Conservation (phyloP, 1,140 invertebrate species). For the Microplitis mediator region DNA sequence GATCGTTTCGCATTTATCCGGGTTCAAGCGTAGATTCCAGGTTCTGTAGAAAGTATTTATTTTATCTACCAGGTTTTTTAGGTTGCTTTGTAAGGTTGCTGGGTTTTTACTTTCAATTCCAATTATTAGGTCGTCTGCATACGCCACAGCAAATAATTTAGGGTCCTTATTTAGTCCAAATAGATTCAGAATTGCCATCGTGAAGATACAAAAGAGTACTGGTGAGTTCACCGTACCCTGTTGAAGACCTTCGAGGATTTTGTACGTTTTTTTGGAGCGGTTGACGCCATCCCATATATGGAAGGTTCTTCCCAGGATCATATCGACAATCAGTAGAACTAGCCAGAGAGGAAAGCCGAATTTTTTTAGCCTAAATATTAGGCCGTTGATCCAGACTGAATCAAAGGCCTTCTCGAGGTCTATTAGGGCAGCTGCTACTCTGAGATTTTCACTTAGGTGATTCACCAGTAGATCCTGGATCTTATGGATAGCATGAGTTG, state of each 20-base stretch:
- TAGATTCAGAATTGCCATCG: conserved; percentile 3
- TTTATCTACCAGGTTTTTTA: conserved; percentile 22
- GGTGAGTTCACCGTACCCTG: conserved; percentile 25
- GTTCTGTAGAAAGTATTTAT: conserved; percentile 12
- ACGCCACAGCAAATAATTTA: conserved; percentile 3
- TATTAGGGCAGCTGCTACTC: neutral
- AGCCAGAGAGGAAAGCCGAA: conserved; percentile 21
- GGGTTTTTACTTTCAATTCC: neutral
- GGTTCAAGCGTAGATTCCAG: conserved; percentile 28
- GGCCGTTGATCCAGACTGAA: conserved; percentile 24
- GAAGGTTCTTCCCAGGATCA: conserved; percentile 17
- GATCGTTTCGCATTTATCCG: conserved; percentile 29
- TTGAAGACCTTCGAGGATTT: conserved; percentile 10
- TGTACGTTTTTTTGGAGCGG: neutral
- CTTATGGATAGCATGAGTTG: neutral
- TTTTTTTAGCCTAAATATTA: conserved; percentile 32
- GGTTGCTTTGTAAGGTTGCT: neutral
- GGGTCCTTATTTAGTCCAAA: conserved; percentile 1
- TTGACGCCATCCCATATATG: neutral
- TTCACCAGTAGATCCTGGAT: neutral
- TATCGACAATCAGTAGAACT: conserved; percentile 3
- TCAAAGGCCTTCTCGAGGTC: conserved; percentile 25
- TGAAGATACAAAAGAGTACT: conserved; percentile 24
- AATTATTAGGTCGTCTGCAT: conserved; percentile 34
- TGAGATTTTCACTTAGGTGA: neutral